phyloP scores from a whole-genome alignment of 2,888 invertebrate species.

The Zaprionus bogoriensis region DNA sequence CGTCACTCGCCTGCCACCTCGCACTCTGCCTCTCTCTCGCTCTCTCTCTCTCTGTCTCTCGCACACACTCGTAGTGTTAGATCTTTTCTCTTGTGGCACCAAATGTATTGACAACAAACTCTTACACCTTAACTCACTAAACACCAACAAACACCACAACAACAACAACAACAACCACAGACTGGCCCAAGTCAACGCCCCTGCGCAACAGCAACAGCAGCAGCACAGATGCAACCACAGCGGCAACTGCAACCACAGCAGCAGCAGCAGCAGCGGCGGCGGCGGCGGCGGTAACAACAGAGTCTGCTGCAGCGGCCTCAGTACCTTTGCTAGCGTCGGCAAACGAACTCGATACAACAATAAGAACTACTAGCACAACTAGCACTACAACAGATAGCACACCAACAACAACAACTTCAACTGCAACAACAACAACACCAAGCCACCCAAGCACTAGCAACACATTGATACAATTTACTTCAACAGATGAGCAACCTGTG shows the following conservation, averaged over 20 bases:
- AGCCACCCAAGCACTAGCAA: conserved; percentile 58
- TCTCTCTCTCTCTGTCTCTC: conserved; percentile 18
- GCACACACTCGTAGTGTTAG: conserved; percentile 37
- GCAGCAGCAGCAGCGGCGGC: conserved; percentile 16
- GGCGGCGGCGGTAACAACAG: conserved; percentile 22
- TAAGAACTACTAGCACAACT: conserved; percentile 33
- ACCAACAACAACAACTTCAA: conserved; percentile 45
- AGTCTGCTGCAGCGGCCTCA: conserved; percentile 9
- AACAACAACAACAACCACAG: conserved; percentile 46
- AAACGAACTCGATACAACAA: conserved; percentile 25
- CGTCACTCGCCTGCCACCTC: conserved; percentile 17
- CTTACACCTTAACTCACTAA: conserved; percentile 67
- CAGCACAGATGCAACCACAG: conserved; percentile 37
- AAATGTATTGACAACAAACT: conserved; percentile 64
- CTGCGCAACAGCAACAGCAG: conserved; percentile 17
- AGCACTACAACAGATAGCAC: conserved; percentile 31
- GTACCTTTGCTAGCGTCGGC: conserved; percentile 6
- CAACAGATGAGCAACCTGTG: conserved; percentile 73
- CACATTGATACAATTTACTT: conserved; percentile 74
- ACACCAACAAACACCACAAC: conserved; percentile 34
- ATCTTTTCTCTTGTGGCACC: conserved; percentile 50
- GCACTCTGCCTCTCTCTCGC: conserved; percentile 28
- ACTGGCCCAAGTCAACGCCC: conserved; percentile 78
- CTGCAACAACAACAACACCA: conserved; percentile 27
- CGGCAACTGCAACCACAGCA: conserved; percentile 15